phyloP scores from a whole-genome alignment of 2,797 vertebrate genomes.

The Champsocephalus esox region DNA sequence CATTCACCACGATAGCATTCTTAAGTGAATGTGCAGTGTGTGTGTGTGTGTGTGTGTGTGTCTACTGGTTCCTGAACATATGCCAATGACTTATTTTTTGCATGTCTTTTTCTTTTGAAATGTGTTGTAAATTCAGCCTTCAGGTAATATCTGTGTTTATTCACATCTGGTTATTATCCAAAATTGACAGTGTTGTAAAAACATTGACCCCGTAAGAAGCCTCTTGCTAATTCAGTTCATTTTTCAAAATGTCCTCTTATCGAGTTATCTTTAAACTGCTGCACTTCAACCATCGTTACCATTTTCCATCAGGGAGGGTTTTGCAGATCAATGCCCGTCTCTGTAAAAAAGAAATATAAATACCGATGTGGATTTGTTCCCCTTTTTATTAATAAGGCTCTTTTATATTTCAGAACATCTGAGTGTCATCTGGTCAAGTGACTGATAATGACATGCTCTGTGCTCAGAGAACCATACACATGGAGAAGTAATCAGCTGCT shows the following conservation, averaged over 20 bases:
- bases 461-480: constrained; percentile 27
- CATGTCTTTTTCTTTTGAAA: constrained; percentile 45
- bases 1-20: constrained; percentile 55
- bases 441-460: constrained; percentile 20
- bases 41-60: constrained; percentile 18
- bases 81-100: constrained; percentile 25
- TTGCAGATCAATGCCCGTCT: constrained; percentile 41
- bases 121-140: constrained; percentile 35
- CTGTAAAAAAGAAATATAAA: constrained; percentile 24
- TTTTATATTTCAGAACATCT: constrained; percentile 22
- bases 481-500: constrained; percentile 34
- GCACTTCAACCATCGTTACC: constrained; percentile 27
- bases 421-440: constrained; percentile 32
- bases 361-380: constrained; percentile 18
- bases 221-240: constrained; percentile 25
- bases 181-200: constrained; percentile 48
- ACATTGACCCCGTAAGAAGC: constrained; percentile 37
- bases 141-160: constrained; percentile 50
- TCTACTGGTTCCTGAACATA: constrained; percentile 37
- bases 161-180: constrained; percentile 56
- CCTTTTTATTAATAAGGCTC: constrained; percentile 24
- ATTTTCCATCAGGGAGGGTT: constrained; percentile 20
- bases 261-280: constrained; percentile 20
- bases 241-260: constrained; percentile 38
- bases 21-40: constrained; percentile 25